Evolutionary conservation across 2,888 invertebrate genomes (phyloP).

Genomic region (Terebella lapidaria): DNA sequence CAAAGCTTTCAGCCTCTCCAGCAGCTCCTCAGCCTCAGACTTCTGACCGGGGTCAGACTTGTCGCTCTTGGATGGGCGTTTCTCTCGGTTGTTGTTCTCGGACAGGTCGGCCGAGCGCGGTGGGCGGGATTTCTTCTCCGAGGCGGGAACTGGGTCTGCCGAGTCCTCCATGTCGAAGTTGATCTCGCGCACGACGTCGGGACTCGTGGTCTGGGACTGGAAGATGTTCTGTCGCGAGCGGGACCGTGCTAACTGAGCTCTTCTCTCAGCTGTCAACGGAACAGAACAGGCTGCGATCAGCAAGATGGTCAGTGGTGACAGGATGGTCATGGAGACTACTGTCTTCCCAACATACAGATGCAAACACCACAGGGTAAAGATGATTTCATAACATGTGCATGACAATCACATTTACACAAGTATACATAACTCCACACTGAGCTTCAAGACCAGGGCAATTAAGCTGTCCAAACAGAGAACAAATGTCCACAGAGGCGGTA

Average conservation of each 20-base stretch:
- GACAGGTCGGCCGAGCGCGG: not conserved
- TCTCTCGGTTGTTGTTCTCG: not conserved
- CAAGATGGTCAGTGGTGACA: too few relatives aligned
- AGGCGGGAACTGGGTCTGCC: not conserved
- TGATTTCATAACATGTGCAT: too few relatives aligned
- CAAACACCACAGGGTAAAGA: too few relatives aligned
- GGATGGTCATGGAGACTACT: too few relatives aligned
- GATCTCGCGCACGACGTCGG: constrained; percentile 37
- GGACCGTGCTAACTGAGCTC: constrained; percentile 84
- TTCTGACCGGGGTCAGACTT: too few relatives aligned
- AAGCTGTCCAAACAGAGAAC: too few relatives aligned
- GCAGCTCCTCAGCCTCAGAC: constrained; percentile 41
- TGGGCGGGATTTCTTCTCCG: not conserved
- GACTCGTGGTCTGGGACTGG: constrained; percentile 22
- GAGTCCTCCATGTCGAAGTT: constrained; percentile 35
- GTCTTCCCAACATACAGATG: too few relatives aligned
- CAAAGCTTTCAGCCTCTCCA: constrained; percentile 23
- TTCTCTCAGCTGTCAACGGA: constrained; percentile 69
- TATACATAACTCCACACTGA: too few relatives aligned
- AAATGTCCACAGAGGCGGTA: too few relatives aligned
- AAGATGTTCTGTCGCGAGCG: constrained; percentile 63
- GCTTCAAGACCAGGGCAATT: too few relatives aligned
- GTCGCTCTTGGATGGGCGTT: not conserved
- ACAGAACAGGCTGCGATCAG: too few relatives aligned
- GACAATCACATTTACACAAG: too few relatives aligned